Conservation (phyloP, 1,140 invertebrate genomes). For the Drosophila parvula region DNA sequence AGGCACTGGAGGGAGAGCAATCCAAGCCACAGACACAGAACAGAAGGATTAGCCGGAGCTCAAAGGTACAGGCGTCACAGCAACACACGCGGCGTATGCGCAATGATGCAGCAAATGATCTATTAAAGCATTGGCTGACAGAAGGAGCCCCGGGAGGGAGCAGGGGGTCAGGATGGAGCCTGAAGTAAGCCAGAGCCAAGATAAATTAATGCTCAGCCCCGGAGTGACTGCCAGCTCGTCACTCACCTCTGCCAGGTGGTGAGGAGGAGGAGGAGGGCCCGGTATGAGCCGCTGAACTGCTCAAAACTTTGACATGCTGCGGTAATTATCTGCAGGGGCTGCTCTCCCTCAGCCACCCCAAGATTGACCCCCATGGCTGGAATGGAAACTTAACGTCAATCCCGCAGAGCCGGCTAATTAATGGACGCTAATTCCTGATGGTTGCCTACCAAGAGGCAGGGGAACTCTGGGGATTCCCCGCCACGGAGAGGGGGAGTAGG, state of each 20-base stretch:
- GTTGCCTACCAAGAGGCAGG: slow-evolving; percentile 3
- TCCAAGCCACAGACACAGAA: slow-evolving; percentile 12
- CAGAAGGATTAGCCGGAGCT: slow-evolving; percentile 64
- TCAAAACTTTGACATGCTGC: slow-evolving; percentile 61
- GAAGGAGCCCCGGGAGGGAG: neutral
- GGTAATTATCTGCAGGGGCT: slow-evolving; percentile 61
- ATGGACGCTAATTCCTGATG: slow-evolving; percentile 74
- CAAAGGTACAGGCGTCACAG: slow-evolving; percentile 2
- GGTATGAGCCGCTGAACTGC: slow-evolving; percentile 15
- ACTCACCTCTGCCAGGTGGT: slow-evolving; percentile 23
- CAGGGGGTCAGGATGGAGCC: neutral
- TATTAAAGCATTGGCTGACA: slow-evolving; percentile 45
- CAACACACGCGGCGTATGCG: slow-evolving; percentile 57
- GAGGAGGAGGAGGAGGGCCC: neutral
- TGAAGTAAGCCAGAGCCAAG: slow-evolving; percentile 5
- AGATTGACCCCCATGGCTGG: slow-evolving; percentile 26
- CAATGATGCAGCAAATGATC: slow-evolving; percentile 78
- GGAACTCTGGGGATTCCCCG: slow-evolving; percentile 2
- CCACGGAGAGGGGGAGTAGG: neutral
- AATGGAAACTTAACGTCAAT: slow-evolving; percentile 70
- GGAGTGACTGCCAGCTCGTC: slow-evolving; percentile 17
- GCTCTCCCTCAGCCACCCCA: neutral
- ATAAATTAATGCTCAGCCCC: slow-evolving; percentile 37
- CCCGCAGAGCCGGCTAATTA: slow-evolving; percentile 69
- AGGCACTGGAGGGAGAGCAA: slow-evolving; percentile 8